Evolutionary conservation across 2,797 vertebrate genomes (phyloP), one percentile per base, ranked within the genome.

Genomic region (Sebastes glaucus): DNA sequence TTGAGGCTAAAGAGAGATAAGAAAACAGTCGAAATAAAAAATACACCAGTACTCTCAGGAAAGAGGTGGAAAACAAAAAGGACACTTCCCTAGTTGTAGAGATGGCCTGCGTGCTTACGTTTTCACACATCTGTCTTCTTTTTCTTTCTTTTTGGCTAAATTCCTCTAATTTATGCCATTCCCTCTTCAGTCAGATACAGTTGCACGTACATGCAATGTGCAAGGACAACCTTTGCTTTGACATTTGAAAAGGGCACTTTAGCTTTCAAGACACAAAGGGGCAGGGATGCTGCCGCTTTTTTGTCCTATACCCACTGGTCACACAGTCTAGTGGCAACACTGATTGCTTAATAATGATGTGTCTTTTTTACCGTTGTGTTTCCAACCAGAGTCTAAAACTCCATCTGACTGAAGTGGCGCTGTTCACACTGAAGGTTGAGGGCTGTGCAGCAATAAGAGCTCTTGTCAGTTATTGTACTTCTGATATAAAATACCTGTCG

Each of bases 351-450:
- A 23, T 67, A 46, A 63, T 68, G 8, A 53, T 69, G 33, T 57
- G 23, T 61, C 23, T 71, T 77, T 59, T 33, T 67, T 35, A 63
- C 42, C n/a, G 32, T 23, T 71, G 68, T 71, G 11, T 77, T 63
- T 82, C 61, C 55, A 52, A 22, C 20, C 60, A 10, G 23, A 49
- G 61, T 64, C 62, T 76, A 23, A 74, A 59, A 60, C 25, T 62
- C 61, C 18, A 66, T 77, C 33, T 33, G 49, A 74, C 55, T 88
- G 49, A 83, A 85, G 76, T 72, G 86, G 60, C 10, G 6, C 59
- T 85, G 69, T 69, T 89, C 86, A 75, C 52, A 22, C 27, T 73
- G 46, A 87, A 85, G 73, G 81, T 75, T 84, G 79, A 86, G 73
- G 66, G 74, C 66, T 77, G 55, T 63, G 68, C 69, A 77, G 53